These are phyloP conservation scores for Epistrophella euchroma DNA, from an alignment of 2,888 invertebrate genomes.

Conservation along the genomic window DNA sequence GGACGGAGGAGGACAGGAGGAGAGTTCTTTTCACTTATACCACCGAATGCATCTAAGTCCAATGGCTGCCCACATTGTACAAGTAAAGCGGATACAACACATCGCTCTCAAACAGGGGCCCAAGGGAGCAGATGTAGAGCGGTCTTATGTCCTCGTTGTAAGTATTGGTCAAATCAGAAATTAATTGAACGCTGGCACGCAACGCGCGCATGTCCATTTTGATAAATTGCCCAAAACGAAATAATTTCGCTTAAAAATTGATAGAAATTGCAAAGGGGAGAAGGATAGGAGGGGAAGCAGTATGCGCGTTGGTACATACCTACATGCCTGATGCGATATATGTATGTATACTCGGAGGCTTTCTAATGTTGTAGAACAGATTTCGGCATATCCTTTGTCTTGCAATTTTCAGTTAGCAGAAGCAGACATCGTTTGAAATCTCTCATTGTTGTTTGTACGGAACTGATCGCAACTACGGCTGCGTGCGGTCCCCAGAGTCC, in stretches of 20 bases:
- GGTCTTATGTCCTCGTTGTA: conserved; percentile 71
- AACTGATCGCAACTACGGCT: conserved; percentile 41
- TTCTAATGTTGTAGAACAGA: conserved; percentile 75
- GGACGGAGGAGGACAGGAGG: conserved; percentile 9
- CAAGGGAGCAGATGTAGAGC: conserved; percentile 10
- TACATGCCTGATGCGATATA: too few relatives aligned
- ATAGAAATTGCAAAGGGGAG: conserved; percentile 42
- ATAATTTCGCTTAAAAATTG: conserved; percentile 76
- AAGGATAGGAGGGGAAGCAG: too few relatives aligned
- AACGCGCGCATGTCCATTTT: conserved; percentile 77
- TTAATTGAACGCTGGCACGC: conserved; percentile 78
- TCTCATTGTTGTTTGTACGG: conserved; percentile 61
- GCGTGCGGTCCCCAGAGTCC: conserved; percentile 46
- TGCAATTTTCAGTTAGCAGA: conserved; percentile 48
- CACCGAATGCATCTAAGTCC: conserved; percentile 37
- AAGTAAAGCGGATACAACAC: conserved; percentile 62
- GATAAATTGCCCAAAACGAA: conserved; percentile 78
- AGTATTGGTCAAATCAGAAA: conserved; percentile 77
- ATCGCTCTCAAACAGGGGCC: conserved; percentile 46
- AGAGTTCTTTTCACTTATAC: conserved; percentile 59
- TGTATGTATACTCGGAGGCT: conserved; percentile 38
- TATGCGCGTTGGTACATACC: conserved; percentile 6
- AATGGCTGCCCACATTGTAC: conserved; percentile 67
- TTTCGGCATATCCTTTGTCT: conserved; percentile 73
- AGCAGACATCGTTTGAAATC: conserved; percentile 53